Conservation (phyloP, 1,140 invertebrate genomes). For the Wasmannia auropunctata region DNA sequence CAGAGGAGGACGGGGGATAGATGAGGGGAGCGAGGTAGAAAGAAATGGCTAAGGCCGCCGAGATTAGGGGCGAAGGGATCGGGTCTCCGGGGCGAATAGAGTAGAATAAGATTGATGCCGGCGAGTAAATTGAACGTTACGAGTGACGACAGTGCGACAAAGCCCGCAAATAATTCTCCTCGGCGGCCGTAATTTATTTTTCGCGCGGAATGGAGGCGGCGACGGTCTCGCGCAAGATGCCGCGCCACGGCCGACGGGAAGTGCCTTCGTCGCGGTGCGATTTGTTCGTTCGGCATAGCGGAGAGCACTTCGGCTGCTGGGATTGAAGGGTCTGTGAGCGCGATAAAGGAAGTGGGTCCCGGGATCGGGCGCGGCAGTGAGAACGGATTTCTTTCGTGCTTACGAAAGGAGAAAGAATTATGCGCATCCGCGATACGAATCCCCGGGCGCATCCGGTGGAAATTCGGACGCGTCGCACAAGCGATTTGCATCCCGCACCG, state of each 20-base stretch:
- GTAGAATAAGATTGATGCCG: conserved; percentile 75
- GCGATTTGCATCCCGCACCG: conserved; percentile 22
- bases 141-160: conserved; percentile 72
- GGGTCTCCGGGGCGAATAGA: conserved; percentile 63
- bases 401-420: conserved; percentile 45
- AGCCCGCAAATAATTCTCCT: conserved; percentile 70
- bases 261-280: conserved; percentile 37
- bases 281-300: conserved; percentile 39
- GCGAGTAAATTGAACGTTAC: conserved; percentile 75
- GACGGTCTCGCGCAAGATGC: neutral
- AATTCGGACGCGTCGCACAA: conserved; percentile 35
- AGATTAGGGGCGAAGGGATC: conserved; percentile 62
- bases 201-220: conserved; percentile 26
- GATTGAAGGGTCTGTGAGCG: conserved; percentile 31
- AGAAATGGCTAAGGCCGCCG: conserved; percentile 46
- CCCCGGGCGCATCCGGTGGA: conserved; percentile 4
- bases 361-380: neutral
- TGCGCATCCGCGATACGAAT: conserved; percentile 35
- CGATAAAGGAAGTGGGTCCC: neutral
- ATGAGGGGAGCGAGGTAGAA: neutral
- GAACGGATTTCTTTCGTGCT: conserved; percentile 47
- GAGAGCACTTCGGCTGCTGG: neutral
- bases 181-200: conserved; percentile 70
- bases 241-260: neutral
- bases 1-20: neutral